Percentiles rank a stretch among this genome's conserved stretches.
Evolutionary conservation across 1,140 invertebrate genomes (phyloP).

Genomic region (Drosophila novamexicana): DNA sequence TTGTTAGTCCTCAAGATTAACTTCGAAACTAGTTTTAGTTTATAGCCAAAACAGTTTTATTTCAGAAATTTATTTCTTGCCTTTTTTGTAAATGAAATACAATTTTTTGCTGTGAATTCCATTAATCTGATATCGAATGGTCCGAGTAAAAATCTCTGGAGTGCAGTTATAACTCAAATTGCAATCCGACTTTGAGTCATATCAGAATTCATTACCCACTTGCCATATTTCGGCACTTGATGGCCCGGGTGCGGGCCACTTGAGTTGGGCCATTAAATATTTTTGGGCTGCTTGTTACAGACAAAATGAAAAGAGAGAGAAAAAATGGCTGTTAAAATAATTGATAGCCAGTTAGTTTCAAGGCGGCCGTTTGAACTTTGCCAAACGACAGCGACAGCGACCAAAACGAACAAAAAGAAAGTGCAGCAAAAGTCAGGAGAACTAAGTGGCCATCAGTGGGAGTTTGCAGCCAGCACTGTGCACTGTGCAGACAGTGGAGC

Average conservation of each 20-base stretch:
- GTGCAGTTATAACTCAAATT: constrained; percentile 16
- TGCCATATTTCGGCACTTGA: constrained; percentile 51
- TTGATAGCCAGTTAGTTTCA: constrained; percentile 75
- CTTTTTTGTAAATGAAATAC: background rate
- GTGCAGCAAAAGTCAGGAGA: constrained; percentile 66
- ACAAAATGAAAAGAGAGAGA: background rate
- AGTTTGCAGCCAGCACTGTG: constrained; percentile 2
- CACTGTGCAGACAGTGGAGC: constrained; percentile 46
- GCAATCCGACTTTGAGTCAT: constrained; percentile 49
- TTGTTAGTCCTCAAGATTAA: no score
- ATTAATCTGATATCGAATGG: constrained; percentile 4
- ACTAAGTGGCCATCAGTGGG: constrained; percentile 72
- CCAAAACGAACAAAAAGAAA: constrained; percentile 45
- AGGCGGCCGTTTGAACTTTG: constrained; percentile 72
- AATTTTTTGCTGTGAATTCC: background rate
- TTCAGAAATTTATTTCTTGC: background rate
- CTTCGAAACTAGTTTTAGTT: no score
- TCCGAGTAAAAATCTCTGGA: constrained; percentile 6
- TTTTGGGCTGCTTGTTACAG: constrained; percentile 27
- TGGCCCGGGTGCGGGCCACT: constrained; percentile 16
- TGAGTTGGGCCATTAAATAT: constrained; percentile 46
- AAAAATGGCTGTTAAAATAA: constrained; percentile 79
- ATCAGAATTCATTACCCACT: constrained; percentile 72
- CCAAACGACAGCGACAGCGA: constrained; percentile 23
- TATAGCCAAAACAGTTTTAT: background rate